Evolutionary conservation across 2,888 invertebrate genomes (phyloP).

Genomic region (Megaustenia siamemsis): DNA sequence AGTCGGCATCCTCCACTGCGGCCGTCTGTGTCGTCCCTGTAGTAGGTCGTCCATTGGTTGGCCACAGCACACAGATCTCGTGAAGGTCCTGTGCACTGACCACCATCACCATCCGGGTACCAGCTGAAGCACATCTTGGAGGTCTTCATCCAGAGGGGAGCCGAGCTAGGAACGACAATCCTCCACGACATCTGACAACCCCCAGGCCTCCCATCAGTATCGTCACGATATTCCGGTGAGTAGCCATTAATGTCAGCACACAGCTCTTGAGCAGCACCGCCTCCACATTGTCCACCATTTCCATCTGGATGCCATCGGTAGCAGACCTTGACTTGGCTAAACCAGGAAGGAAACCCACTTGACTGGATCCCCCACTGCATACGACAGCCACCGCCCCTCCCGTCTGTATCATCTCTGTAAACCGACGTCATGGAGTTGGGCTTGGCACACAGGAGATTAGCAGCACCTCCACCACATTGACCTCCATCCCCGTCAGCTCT

Average conservation of each 20-base stretch:
- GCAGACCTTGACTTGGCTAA: constrained; percentile 51
- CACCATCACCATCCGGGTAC: constrained; percentile 59
- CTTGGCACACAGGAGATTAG: constrained; percentile 51
- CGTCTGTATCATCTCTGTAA: constrained; percentile 57
- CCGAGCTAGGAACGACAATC: constrained; percentile 41
- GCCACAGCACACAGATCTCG: constrained; percentile 54
- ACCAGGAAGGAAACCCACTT: constrained; percentile 44
- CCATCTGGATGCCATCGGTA: constrained; percentile 56
- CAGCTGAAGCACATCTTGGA: constrained; percentile 56
- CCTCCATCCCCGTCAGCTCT: constrained; percentile 52
- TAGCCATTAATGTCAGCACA: constrained; percentile 53
- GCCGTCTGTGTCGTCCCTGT: constrained; percentile 58
- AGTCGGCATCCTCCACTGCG: constrained; percentile 56
- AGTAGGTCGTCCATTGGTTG: constrained; percentile 57
- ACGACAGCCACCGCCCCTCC: constrained; percentile 53
- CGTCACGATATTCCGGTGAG: constrained; percentile 55
- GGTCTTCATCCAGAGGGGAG: constrained; percentile 54
- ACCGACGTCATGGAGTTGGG: constrained; percentile 49
- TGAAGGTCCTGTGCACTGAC: constrained; percentile 51
- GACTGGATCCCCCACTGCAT: constrained; percentile 57
- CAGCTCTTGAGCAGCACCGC: constrained; percentile 34
- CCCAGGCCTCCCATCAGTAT: constrained; percentile 55
- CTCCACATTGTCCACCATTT: constrained; percentile 58
- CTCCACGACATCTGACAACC: constrained; percentile 58
- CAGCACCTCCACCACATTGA: constrained; percentile 59